These are phyloP conservation scores for Ptilodon capucinus DNA, from an alignment of 2,888 invertebrate genomes.

Conservation along the genomic window DNA sequence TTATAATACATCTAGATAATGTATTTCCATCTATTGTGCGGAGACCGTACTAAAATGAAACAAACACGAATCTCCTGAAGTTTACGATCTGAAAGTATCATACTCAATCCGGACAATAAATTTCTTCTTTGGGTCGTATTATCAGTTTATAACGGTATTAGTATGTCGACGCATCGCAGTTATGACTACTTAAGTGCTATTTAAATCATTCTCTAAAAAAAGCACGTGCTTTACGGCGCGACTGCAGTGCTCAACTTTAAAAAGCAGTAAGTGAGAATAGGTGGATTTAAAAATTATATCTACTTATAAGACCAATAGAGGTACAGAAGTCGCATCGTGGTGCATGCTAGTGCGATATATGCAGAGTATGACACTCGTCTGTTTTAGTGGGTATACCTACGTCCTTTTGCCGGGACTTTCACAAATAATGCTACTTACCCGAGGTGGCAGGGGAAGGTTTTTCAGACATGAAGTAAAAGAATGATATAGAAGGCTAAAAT, in stretches of 20 bases:
- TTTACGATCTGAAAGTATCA: conserved; percentile 38
- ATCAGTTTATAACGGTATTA: conserved; percentile 64
- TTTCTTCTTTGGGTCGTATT: conserved; percentile 45
- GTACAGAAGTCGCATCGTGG: no score
- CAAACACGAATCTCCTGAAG: conserved; percentile 25
- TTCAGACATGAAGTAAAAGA: no score
- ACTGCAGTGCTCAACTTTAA: conserved; percentile 1
- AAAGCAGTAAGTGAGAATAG: neutral
- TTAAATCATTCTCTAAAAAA: conserved; percentile 69
- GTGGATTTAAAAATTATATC: neutral
- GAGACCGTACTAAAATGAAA: conserved; percentile 20
- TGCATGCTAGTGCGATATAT: no score
- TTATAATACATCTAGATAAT: no score
- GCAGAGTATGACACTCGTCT: no score
- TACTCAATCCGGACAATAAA: conserved; percentile 31
- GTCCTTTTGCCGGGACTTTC: no score
- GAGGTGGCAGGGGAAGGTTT: no score
- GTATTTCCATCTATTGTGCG: no score
- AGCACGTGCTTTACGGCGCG: conserved; percentile 25
- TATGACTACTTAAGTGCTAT: conserved; percentile 63
- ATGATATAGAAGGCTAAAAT: no score
- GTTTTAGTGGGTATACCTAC: no score
- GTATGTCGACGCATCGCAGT: conserved; percentile 57
- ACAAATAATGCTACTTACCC: no score
- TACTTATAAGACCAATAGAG: no score